Base-by-base conservation (phyloP, 1,140 invertebrate species). In the Pararge aegeria region DNA sequence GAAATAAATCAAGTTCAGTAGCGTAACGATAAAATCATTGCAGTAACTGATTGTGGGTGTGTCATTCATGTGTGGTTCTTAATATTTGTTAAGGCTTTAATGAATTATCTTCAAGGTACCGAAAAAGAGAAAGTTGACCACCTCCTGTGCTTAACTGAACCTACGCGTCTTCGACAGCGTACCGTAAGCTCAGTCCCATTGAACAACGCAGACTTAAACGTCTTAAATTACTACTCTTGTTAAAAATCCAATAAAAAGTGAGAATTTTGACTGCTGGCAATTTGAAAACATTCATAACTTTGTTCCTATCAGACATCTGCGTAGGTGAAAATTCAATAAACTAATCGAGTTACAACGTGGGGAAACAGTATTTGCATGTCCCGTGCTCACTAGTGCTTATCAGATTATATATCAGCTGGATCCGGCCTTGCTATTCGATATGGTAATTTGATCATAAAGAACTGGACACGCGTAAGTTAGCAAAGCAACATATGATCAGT, bases 41-140 rank as follows among this genome's bases (percentile, higher is more conserved):
- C 21, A 29, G 12, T n/a, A 15, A 24, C 21, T 27, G 46, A 27
- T 12, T 49, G 21, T 16, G 12, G 21, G 24, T 49, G 44, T 48
- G 46, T 27, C 21, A 49, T 29, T 4, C 21, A 29, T 15, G 13
- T 13, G 5, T 27, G 13, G 12, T 27, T 15, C 21, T 27, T 13
- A 21, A 12, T 21, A 21, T 48, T 21, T 48, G 9, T n/a, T 29
- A 27, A 49, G 24, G 19, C 10, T 7, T 37, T 49, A 54, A 48
- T 68, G 66, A 68, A 61, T 64, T 49, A 55, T 44, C 53, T 51
- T 66, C 65, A 68, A 74, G 64, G 68, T 44, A 70, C 60, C 58
- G 50, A 56, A 68, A 70, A 81, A 86, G 77, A 78, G 82, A 83
- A 85, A 85, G 84, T 83, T 78, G 84, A 78, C 78, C 71, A 78